These are phyloP conservation scores for Atethmia centrago DNA, from an alignment of 2,888 invertebrate genomes.

Conservation along the genomic window DNA sequence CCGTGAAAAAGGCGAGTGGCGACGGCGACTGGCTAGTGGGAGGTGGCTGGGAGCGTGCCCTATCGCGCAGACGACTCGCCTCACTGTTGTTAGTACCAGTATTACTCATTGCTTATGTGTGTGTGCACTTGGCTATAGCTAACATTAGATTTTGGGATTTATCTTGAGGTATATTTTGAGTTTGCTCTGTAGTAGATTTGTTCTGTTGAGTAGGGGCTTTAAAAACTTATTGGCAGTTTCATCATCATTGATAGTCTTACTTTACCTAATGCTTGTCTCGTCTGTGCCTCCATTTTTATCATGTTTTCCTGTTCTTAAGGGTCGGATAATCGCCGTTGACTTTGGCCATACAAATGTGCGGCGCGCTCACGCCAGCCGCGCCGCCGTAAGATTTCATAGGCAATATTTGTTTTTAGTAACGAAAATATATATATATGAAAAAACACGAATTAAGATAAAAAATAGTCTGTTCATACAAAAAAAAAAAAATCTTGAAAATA, in stretches of 20 bases:
- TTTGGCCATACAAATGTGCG: too few relatives aligned
- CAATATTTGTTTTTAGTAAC: too few relatives aligned
- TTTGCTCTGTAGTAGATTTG: constrained; percentile 5
- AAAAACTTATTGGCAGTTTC: constrained; percentile 6
- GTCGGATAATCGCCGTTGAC: too few relatives aligned
- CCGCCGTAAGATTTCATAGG: too few relatives aligned
- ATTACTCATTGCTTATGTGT: constrained; percentile 68
- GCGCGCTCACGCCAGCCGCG: too few relatives aligned
- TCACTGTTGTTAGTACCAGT: constrained; percentile 64
- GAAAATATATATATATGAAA: too few relatives aligned
- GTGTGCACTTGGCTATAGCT: constrained; percentile 55
- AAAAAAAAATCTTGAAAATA: too few relatives aligned
- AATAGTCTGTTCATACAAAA: too few relatives aligned
- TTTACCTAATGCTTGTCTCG: background rate
- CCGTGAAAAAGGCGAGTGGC: constrained; percentile 67
- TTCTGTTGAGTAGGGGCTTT: constrained; percentile 4
- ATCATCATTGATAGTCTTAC: background rate
- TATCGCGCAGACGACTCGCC: constrained; percentile 71
- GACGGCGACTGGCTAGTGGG: constrained; percentile 54
- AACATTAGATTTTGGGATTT: constrained; percentile 57
- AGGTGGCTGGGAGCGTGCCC: constrained; percentile 72
- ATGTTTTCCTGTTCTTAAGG: background rate
- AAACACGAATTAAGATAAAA: too few relatives aligned
- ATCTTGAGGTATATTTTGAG: constrained; percentile 47
- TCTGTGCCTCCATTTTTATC: background rate